Evolutionary conservation across 2,888 invertebrate genomes (phyloP).

Genomic region (Drosophila mettleri): DNA sequence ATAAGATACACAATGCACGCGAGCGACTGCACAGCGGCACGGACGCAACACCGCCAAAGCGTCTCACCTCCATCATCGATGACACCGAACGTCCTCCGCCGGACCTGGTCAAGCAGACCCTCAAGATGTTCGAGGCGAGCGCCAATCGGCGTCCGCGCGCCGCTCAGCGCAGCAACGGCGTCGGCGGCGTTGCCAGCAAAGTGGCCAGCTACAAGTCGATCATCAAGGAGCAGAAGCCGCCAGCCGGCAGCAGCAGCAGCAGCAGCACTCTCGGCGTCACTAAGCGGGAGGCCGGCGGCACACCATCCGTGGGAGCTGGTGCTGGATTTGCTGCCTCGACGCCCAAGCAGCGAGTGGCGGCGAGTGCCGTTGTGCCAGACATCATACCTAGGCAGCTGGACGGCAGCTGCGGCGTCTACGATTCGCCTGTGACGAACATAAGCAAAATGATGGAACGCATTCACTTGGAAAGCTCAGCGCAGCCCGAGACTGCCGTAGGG

Average conservation of each 20-base stretch:
- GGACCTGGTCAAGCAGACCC: constrained; percentile 94
- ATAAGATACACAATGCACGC: constrained; percentile 84
- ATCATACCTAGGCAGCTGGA: constrained; percentile 83
- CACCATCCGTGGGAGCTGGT: neutral
- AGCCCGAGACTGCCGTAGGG: neutral
- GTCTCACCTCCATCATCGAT: constrained; percentile 88
- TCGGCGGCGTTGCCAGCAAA: constrained; percentile 88
- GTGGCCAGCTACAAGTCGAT: constrained; percentile 88
- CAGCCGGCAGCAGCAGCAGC: neutral
- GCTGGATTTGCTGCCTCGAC: constrained; percentile 57
- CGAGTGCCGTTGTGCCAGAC: constrained; percentile 81
- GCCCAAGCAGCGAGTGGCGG: constrained; percentile 40
- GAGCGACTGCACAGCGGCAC: constrained; percentile 85
- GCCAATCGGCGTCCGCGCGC: constrained; percentile 86
- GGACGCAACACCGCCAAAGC: constrained; percentile 86
- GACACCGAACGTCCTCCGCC: constrained; percentile 94
- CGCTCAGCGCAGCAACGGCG: constrained; percentile 83
- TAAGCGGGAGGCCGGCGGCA: neutral
- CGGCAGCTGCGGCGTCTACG: constrained; percentile 42
- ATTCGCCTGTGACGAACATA: constrained; percentile 82
- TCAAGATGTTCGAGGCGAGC: constrained; percentile 92
- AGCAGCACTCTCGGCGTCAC: neutral
- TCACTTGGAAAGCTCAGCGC: constrained; percentile 53
- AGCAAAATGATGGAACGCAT: constrained; percentile 80
- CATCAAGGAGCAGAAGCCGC: constrained; percentile 86